These are phyloP conservation scores for Nasonia giraulti DNA, from an alignment of 1,140 invertebrate species.

Conservation along the genomic window DNA sequence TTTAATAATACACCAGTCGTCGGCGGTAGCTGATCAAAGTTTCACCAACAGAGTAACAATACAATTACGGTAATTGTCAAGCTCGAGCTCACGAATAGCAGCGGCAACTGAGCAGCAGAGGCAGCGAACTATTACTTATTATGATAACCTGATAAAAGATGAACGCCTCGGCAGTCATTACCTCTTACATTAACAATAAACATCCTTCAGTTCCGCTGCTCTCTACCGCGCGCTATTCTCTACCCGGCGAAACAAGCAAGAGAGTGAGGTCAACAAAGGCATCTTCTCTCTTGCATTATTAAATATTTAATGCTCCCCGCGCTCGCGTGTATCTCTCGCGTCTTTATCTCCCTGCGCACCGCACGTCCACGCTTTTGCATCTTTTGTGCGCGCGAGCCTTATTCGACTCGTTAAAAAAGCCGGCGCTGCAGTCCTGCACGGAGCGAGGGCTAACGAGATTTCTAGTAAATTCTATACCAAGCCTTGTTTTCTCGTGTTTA, in stretches of 20 bases:
- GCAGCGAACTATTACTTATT: background rate
- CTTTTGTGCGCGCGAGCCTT: background rate
- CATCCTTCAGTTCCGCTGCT: too few relatives aligned
- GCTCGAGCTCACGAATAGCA: background rate
- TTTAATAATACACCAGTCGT: too few relatives aligned
- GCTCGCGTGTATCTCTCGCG: slow-evolving; percentile 6
- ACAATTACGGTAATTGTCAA: background rate
- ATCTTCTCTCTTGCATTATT: background rate
- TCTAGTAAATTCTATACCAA: slow-evolving; percentile 28
- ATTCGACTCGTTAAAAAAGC: slow-evolving; percentile 20
- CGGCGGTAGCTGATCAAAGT: too few relatives aligned
- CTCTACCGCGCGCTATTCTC: too few relatives aligned
- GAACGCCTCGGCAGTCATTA: background rate
- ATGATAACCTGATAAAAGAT: background rate
- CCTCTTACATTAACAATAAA: background rate
- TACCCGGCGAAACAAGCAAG: too few relatives aligned
- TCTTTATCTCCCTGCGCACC: background rate
- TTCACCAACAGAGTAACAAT: background rate
- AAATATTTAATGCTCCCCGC: background rate
- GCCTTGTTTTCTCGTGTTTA: slow-evolving; percentile 27
- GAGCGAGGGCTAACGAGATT: slow-evolving; percentile 26
- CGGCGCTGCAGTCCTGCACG: background rate
- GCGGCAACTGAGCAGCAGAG: too few relatives aligned
- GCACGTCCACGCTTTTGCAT: background rate
- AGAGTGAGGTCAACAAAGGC: background rate